Conservation (phyloP, 2,888 invertebrate species). For the Empis livida region DNA sequence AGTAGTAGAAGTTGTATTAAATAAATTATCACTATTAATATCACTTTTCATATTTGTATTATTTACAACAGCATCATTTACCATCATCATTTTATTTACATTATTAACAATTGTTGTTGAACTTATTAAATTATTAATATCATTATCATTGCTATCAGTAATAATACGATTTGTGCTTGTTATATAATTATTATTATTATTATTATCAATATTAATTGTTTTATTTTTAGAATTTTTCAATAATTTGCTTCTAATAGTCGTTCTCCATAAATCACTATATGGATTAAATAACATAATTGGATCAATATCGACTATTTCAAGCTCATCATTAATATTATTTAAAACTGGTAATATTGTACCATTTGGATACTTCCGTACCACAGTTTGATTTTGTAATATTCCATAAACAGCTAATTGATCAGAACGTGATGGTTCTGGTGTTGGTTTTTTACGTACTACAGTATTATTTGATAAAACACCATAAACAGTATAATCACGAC, state of each 20-base stretch:
- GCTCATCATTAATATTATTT: slow-evolving; percentile 39
- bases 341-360: slow-evolving; percentile 61
- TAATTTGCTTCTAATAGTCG: slow-evolving; percentile 13
- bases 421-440: slow-evolving; percentile 46
- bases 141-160: slow-evolving; percentile 8
- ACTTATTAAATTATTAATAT: slow-evolving; percentile 5
- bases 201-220: no score
- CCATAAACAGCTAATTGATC: slow-evolving; percentile 45
- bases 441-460: slow-evolving; percentile 63
- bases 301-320: slow-evolving; percentile 45
- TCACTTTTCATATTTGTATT: no score
- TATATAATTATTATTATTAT: slow-evolving; percentile 4
- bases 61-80: slow-evolving; percentile 6
- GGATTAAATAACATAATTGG: slow-evolving; percentile 46
- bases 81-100: slow-evolving; percentile 11
- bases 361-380: slow-evolving; percentile 68
- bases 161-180: slow-evolving; percentile 4
- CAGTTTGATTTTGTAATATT: slow-evolving; percentile 64
- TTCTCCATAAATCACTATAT: slow-evolving; percentile 26
- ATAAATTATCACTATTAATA: not conserved
- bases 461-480: slow-evolving; percentile 68
- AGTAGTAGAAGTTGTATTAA: no score
- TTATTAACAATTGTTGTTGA: slow-evolving; percentile 10
- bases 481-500: slow-evolving; percentile 53
- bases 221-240: slow-evolving; percentile 5